Evolutionary conservation across 2,888 invertebrate genomes (phyloP), one percentile per base, ranked within the genome.

Genomic region (Aphodius granarius): DNA sequence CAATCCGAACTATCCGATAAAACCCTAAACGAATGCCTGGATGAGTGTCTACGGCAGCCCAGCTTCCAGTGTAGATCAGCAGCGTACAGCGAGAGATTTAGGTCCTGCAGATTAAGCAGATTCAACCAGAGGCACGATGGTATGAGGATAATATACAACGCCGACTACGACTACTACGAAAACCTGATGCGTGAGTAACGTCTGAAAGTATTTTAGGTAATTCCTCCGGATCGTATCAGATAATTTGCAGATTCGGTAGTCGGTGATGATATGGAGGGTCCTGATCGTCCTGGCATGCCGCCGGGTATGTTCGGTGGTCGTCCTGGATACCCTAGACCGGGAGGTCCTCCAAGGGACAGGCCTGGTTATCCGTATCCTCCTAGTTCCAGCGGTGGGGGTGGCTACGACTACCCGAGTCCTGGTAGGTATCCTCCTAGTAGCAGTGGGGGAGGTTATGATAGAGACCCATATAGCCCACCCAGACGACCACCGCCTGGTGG

Each of bases 161-260:
- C 95, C 1, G 96, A 96, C 87, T 96, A 95, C 86, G 96, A 97
- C 88, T 97, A 96, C 87, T 97, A 96, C 84, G 96, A 97, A 88
- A 96, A 96, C 88, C 89, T 96, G 73, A 95, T 96, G 95, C 94
- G 96, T 96, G 89, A 92, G 95, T 92, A 79, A 77, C 73, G 22
- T 74, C 71, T 19, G 1, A 2, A 21, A 23, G 16, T n/a, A 18
- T 13, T 64, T 20, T 71, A 62, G 15, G 16, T 20, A 68, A 20
- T 19, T 68, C 20, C 22, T 76, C 75, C 71, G 73, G 74, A 78
- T 76, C 80, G 76, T 78, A 80, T 78, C 80, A 75, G 79, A 76
- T 78, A 71, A 74, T 73, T 81, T 82, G 22, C 79, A 88, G 88
- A 87, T 78, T 87, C 88, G 81, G 86, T 87, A 81, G 86, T 88